A percentile compares a stretch with the other conserved stretches of the same genome.
These are phyloP conservation scores for Mallotus villosus DNA, from an alignment of 2,797 vertebrate genomes.

Conservation along the genomic window DNA sequence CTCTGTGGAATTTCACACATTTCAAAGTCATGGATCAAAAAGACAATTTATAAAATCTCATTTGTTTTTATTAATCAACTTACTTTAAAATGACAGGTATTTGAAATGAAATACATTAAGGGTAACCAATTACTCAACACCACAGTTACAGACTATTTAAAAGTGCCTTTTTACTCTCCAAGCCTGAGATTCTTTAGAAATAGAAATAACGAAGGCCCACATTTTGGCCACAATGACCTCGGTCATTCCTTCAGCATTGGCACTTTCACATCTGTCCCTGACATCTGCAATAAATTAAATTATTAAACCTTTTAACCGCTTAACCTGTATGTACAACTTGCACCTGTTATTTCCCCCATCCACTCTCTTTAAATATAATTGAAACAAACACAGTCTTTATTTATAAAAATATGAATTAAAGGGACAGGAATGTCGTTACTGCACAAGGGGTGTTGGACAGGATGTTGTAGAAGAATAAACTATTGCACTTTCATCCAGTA, in stretches of 20 bases:
- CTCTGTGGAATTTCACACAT: neutral
- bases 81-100: conserved; percentile 52
- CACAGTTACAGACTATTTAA: conserved; percentile 56
- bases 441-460: conserved; percentile 44
- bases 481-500: conserved; percentile 70
- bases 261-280: conserved; percentile 63
- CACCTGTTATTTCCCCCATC: conserved; percentile 27
- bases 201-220: conserved; percentile 50
- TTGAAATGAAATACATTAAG: conserved; percentile 52
- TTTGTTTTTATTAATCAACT: conserved; percentile 51
- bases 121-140: conserved; percentile 35
- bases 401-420: conserved; percentile 70
- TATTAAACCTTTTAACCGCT: conserved; percentile 36
- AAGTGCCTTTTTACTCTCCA: conserved; percentile 65
- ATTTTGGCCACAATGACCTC: conserved; percentile 41
- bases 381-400: conserved; percentile 53
- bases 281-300: conserved; percentile 64
- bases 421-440: conserved; percentile 52
- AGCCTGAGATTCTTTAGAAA: conserved; percentile 64
- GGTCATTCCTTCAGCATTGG: conserved; percentile 55
- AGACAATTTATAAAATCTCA: neutral
- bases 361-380: conserved; percentile 52
- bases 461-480: conserved; percentile 62
- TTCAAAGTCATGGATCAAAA: neutral
- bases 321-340: conserved; percentile 52